Base-by-base conservation (phyloP, 53 echinoderm and acorn worm genomes). In the Echinometra lucunter region DNA sequence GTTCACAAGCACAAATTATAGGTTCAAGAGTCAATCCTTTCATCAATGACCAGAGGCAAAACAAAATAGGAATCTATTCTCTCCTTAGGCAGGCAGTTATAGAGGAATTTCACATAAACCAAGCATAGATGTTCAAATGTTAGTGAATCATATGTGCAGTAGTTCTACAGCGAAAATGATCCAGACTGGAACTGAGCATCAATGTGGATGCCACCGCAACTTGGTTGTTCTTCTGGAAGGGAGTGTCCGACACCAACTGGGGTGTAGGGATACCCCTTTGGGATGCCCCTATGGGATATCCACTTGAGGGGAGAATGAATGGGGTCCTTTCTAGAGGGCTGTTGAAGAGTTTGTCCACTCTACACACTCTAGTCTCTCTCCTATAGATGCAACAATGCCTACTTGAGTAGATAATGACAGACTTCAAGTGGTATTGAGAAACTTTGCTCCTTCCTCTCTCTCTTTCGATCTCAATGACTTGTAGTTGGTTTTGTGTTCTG, bases 401-500 rank as follows among this genome's bases (percentile, higher is more conserved):
- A 82, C 85, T 94, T 58, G 30, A 94, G 57, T 42, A 83, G 94
- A 85, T 94, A 94, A 94, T 94, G 94, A 85, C 66, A 63, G 83
- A 66, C 44, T 85, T 94, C 44, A 44, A 94, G 87, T 94, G 85
- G 58, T 63, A 66, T 94, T 60, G 66, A 85, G 85, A 83, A 85
- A 58, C 66, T 25, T 53, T 27, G 8, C 72, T 69, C 27, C 47
- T 63, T 63, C 66, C 66, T 40, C 66, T 38, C 89, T 23, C 21
- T 70, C 27, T 70, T 32, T 69, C 45, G 0, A 37, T 28, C 91
- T 91, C 91, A 85, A 85, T 47, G 85, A 85, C 35, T 85, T 85
- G 85, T 85, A 49, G 85, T 85, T 85, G 85, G 49, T 85, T 40
- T 30, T 85, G 13, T 12, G 47, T n/a, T 27, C 47, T 27, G n/a